Evolutionary conservation across 2,888 invertebrate species (phyloP), one percentile per base, ranked within the genome.

Genomic region (Lutraria lutraria): DNA sequence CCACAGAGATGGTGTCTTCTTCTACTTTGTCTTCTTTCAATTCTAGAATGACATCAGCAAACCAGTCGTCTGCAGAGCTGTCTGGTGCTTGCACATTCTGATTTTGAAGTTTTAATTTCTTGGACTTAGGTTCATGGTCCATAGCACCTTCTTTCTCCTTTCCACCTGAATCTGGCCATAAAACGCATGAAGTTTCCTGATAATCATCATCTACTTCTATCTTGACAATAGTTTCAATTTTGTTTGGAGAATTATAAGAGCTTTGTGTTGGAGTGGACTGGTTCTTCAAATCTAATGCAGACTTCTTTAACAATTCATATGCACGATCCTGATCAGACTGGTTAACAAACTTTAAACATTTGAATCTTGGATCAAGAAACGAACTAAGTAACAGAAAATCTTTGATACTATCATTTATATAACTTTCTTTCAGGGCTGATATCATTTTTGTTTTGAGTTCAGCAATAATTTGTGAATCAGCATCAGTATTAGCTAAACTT

Each of bases 21-120:
- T 86, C 85, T 29, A 84, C 80, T 0, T 86, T 60, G 31, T 63
- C 63, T 8, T 85, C 79, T 19, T 84, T 81, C 63, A 87, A 86
- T 68, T 89, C 89, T 31, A 87, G 87, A 15, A 92, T 90, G 0
- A 93, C 93, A 85, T 93, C 93, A 19, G 92, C 91, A 54, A 93
- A 72, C 93, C 93, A 93, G 56, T 88, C 88, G 79, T 86, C 87
- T 72, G 85, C 81, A 53, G 83, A 82, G 29, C 86, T 72, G n/a
- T 89, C 60, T 31, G 54, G 16, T n/a, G 31, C 34, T 34, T 76
- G 76, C 4, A 21, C 21, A 76, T 31, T 72, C 81, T 19, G 86
- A 43, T 56, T 81, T 68, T 25, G 52, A 53, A 56, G 34, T 81
- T 60, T 29, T n/a, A 43, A 31, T 72, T 56, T 53, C 34, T 76